phyloP scores from a whole-genome alignment of 1,140 invertebrate genomes.

The Drosophila oshimai region DNA sequence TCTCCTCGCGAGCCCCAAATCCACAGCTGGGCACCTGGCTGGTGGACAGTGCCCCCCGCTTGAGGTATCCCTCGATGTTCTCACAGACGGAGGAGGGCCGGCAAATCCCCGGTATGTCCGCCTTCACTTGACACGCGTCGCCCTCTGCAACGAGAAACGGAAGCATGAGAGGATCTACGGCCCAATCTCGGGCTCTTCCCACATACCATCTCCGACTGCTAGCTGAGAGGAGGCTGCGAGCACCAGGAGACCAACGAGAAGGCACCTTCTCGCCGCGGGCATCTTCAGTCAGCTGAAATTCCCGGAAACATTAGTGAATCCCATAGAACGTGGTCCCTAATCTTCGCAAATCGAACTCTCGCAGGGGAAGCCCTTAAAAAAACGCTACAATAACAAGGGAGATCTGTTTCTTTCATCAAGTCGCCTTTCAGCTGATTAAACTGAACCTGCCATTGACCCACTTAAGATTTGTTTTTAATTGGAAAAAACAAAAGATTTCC shows the following conservation, averaged over 20 bases:
- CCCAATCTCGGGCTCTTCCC: neutral
- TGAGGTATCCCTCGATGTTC: constrained; percentile 41
- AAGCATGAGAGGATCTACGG: neutral
- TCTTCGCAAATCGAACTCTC: neutral
- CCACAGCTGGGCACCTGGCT: constrained; percentile 61
- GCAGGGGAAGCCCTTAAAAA: neutral
- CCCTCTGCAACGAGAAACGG: constrained; percentile 31
- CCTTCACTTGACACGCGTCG: constrained; percentile 34
- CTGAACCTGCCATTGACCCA: constrained; percentile 39
- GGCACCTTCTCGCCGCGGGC: neutral
- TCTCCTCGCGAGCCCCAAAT: constrained; percentile 52
- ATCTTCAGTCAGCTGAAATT: neutral
- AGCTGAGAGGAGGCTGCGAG: neutral
- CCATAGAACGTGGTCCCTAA: neutral
- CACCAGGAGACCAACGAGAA: constrained; percentile 1
- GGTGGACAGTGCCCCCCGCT: constrained; percentile 11
- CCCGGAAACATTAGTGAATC: neutral
- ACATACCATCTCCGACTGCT: constrained; percentile 1
- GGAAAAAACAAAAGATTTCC: neutral
- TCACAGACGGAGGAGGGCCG: constrained; percentile 37
- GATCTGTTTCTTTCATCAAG: neutral
- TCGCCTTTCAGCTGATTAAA: constrained; percentile 20
- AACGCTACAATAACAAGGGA: neutral
- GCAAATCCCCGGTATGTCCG: constrained; percentile 39
- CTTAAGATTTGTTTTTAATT: constrained; percentile 1